Base-by-base conservation (phyloP, 2,888 invertebrate species). In the Agrotis puta region DNA sequence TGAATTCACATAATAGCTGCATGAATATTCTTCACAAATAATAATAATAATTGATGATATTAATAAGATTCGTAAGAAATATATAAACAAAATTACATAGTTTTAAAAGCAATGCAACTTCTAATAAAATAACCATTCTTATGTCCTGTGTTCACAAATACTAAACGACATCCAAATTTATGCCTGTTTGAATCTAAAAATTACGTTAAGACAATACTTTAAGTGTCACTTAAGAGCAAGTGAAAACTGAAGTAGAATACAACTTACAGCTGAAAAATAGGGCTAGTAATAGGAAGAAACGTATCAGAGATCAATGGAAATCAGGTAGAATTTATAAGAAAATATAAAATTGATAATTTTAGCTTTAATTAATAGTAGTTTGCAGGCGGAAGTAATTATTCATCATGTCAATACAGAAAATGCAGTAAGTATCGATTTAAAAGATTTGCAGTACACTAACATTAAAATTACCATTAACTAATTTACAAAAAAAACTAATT, bases 401-500 rank as follows among this genome's bases (percentile, higher is more conserved):
- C 22, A 13, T 4, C 11, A 13, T n/a, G 22, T 0, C n/a, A 18
- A 48, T 3, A 45, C 22, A 53, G 43, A 33, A 14, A 39, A 22
- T 16, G 22, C 6, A 62, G 22, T 33, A 63, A 2, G 14, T 47
- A 45, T 51, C 16, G 5, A 51, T 22, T 33, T 33, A 22, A 69
- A 71, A 45, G 22, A n/a, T n/a, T n/a, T 22, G n/a, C n/a, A n/a
- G n/a, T n/a, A 13, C n/a, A 69, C 20, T 3, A 48, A 70, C 14
- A 24, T 18, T 20, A 1, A 33, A 43, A 54, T 24, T 1, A 47
- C 13, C 65, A 11, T 22, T 22, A 24, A 43, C 33, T 20, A 59
- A 50, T 59, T 54, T 33, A 51, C 24, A 33, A 64, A 50, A 64
- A 48, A 70, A 45, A 13, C 45, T 20, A 56, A 16, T 64, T 48